These are phyloP conservation scores for Oenanthe oenanthe DNA, from an alignment of 2,113 vertebrate species.

Conservation along the genomic window DNA sequence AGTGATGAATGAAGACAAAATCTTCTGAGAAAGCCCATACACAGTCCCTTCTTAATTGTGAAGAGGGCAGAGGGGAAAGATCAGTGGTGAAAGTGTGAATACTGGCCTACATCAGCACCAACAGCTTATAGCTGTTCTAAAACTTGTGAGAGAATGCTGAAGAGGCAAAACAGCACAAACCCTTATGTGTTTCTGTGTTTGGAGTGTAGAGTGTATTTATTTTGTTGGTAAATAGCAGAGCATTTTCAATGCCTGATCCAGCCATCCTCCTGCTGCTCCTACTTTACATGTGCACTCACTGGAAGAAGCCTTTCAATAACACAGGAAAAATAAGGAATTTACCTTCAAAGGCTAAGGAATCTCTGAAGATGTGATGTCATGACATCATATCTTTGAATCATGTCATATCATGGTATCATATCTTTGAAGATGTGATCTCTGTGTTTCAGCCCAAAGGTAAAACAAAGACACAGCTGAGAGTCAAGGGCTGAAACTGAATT, in stretches of 20 bases:
- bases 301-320: not conserved
- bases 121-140: not conserved
- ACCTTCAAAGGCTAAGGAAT: not conserved
- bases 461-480: not conserved
- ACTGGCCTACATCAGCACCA: not conserved
- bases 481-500: not conserved
- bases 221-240: not conserved
- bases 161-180: not conserved
- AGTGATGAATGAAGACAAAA: not conserved
- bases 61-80: not conserved
- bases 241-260: not conserved
- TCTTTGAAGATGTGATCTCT: not conserved
- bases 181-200: not conserved
- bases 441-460: not conserved
- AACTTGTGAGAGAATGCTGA: not conserved
- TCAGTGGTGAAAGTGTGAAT: not conserved
- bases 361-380: not conserved
- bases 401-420: not conserved
- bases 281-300: not conserved
- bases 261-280: not conserved
- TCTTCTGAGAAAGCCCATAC: not conserved
- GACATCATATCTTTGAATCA: not conserved
- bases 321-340: not conserved
- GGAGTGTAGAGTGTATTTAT: not conserved
- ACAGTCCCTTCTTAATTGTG: not conserved